Evolutionary conservation across 2,113 vertebrate species (phyloP).

Genomic region (Nyctereutes procyonoides): DNA sequence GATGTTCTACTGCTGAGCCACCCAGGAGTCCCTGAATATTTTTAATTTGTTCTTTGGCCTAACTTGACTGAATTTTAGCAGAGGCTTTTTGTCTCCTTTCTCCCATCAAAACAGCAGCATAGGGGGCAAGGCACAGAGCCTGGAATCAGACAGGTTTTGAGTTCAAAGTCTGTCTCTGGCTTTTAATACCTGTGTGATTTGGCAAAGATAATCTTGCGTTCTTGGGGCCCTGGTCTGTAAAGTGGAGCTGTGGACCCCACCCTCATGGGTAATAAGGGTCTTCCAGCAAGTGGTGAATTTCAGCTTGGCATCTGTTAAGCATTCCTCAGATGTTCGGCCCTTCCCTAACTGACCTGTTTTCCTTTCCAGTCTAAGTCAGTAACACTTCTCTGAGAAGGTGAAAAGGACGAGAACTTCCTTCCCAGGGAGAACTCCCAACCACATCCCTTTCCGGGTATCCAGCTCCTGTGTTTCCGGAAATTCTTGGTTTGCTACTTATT

Average conservation of each 20-base stretch:
- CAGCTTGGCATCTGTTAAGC: not conserved
- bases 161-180: not conserved
- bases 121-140: not conserved
- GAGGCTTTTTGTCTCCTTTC: not conserved
- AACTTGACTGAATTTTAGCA: not conserved
- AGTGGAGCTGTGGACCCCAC: rapidly evolving
- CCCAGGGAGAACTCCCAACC: not conserved
- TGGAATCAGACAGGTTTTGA: not conserved
- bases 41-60: not conserved
- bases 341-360: not conserved
- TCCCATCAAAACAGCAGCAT: not conserved
- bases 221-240: not conserved
- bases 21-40: not conserved
- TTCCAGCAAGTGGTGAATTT: not conserved
- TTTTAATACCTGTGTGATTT: not conserved
- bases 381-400: not conserved
- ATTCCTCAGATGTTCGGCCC: not conserved
- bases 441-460: not conserved
- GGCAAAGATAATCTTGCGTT: not conserved
- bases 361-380: not conserved
- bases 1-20: not conserved
- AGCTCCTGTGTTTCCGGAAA: not conserved
- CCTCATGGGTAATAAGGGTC: not conserved
- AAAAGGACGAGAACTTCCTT: not conserved
- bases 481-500: not conserved